Evolutionary conservation across 1,140 invertebrate genomes (phyloP).

Genomic region (Euura lappo): DNA sequence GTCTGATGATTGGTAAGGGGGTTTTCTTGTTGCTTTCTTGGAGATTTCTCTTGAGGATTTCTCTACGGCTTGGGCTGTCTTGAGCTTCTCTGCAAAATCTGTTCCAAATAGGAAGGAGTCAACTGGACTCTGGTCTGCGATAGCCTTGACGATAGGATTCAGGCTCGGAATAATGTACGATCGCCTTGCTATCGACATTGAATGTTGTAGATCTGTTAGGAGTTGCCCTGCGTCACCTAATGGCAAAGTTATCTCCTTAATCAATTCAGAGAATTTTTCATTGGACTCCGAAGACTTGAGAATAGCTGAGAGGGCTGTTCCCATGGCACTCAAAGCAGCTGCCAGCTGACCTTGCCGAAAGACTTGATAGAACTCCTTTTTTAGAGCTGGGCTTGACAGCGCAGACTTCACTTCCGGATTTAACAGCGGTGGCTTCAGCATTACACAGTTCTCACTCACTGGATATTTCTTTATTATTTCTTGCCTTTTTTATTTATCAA

Average conservation of each 20-base stretch:
- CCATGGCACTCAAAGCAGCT: slow-evolving; percentile 9
- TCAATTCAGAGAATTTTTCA: neutral
- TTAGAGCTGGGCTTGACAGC: neutral
- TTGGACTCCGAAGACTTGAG: neutral
- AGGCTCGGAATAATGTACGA: slow-evolving; percentile 12
- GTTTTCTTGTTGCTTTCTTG: neutral
- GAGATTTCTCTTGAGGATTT: slow-evolving; percentile 15
- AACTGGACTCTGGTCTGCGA: slow-evolving; percentile 14
- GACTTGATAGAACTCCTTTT: neutral
- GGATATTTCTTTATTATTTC: neutral
- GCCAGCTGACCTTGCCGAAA: neutral
- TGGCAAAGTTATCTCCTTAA: neutral
- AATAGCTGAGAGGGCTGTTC: slow-evolving; percentile 6
- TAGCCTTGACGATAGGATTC: slow-evolving; percentile 10
- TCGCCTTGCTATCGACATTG: neutral
- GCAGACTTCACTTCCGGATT: neutral
- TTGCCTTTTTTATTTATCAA: neutral
- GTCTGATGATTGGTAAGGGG: slow-evolving; percentile 11
- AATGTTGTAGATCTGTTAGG: slow-evolving; percentile 19
- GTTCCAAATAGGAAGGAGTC: slow-evolving; percentile 18
- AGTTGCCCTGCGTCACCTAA: slow-evolving; percentile 9
- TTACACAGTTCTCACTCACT: neutral
- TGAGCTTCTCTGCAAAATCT: slow-evolving; percentile 18
- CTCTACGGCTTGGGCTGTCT: slow-evolving; percentile 12
- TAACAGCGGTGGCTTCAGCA: neutral